Evolutionary conservation across 1,140 invertebrate genomes (phyloP), one percentile per base, ranked within the genome.

Genomic region (Vollenhovia emeryi): DNA sequence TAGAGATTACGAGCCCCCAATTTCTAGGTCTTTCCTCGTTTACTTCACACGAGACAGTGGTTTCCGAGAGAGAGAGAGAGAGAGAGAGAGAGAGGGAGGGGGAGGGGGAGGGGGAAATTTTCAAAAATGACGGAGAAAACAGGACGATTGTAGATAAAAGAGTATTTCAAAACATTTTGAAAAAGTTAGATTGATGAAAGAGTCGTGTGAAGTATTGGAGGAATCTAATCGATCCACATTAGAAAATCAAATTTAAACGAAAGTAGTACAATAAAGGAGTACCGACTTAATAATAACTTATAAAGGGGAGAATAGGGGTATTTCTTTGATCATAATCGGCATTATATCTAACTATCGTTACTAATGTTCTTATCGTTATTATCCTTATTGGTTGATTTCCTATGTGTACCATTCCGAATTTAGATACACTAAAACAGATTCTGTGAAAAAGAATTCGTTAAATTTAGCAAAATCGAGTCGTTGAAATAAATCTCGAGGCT

Each of bases 1-100:
- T 88, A 78, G 84, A 87, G 76, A 80, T 89, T 78, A 79, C 45
- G 69, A 86, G 43, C 36, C 30, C 69, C 50, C 66, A 27, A 74
- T 88, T 50, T 85, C 24, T 73, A 80, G 50, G 33, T 84, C 43
- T 36, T 79, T 80, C 71, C 84, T 86, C 59, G 71, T 78, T 78
- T 64, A 30, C 69, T 69, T 83, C 74, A 43, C 74, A 68, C 24
- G n/a, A 36, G 33, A 60, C 30, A 24, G 27, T 5, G 7, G 30
- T 85, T 27, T 52, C 4, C 27, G 11, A 52, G 13, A 27, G 15
- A 48, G 7, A 52, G 40, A 13, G 1, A n/a, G 33, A 18, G 40
- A 60, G 11, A 52, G 13, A 27, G 15, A 48, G 7, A 52, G 40
- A 13, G 1, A n/a, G 33, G 13, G 40, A 60, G n/a, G n/a, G n/a